phyloP scores from a whole-genome alignment of 2,797 vertebrate species.

The Megalops cyprinoides region DNA sequence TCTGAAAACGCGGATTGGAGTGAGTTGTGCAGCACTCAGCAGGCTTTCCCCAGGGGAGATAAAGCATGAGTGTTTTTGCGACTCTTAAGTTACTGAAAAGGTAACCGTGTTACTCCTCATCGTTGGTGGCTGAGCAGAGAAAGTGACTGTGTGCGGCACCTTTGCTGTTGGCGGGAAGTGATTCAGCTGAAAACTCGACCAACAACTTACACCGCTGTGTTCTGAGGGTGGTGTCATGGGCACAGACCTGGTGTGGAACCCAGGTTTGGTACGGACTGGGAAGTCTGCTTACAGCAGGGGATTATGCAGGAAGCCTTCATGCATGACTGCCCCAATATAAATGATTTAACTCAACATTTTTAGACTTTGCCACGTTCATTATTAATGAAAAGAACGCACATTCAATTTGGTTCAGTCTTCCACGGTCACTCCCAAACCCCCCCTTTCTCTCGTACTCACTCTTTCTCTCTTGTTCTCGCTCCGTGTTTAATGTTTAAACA shows the following conservation, averaged over 20 bases:
- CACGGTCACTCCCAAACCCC: too few species aligned
- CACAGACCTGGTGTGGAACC: neutral
- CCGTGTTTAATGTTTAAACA: too few species aligned
- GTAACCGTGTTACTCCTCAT: neutral
- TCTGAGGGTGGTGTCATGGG: too few species aligned
- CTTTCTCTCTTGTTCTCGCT: too few species aligned
- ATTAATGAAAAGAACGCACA: slow-evolving; percentile 23
- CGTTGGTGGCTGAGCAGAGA: neutral
- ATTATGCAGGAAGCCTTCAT: neutral
- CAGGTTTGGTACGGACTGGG: neutral
- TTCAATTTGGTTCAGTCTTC: too few species aligned
- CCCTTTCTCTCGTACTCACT: too few species aligned
- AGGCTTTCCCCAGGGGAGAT: neutral
- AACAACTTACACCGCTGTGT: neutral
- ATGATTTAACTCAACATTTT: slow-evolving; percentile 23
- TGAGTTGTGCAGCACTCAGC: neutral
- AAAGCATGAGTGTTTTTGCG: neutral
- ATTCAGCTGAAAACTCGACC: neutral
- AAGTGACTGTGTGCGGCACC: too few species aligned
- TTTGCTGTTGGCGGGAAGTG: too few species aligned
- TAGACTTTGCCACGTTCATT: neutral
- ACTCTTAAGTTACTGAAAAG: neutral
- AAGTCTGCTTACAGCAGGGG: neutral
- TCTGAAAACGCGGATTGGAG: neutral
- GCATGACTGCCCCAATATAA: slow-evolving; percentile 8